These are phyloP conservation scores for Gymnoscopelus braueri DNA, from an alignment of 2,797 vertebrate species.

Conservation along the genomic window DNA sequence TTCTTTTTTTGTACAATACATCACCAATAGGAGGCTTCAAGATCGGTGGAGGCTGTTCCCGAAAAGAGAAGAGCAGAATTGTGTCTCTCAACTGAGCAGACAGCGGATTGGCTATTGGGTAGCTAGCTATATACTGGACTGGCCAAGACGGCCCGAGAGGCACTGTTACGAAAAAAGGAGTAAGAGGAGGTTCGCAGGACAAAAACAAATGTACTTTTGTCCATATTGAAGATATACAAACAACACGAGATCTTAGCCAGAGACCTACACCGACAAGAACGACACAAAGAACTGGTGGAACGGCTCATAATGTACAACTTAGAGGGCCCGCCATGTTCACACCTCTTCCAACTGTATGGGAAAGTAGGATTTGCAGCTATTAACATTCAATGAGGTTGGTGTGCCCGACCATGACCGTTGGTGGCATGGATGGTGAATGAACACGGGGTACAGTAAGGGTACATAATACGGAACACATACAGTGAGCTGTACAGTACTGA, in stretches of 20 bases:
- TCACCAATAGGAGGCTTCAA: not conserved
- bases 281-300: constrained; percentile 21
- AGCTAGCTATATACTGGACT: constrained; percentile 59
- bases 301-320: constrained; percentile 33
- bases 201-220: constrained; percentile 24
- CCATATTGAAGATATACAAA: constrained; percentile 24
- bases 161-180: constrained; percentile 56
- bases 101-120: constrained; percentile 50
- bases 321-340: constrained; percentile 26
- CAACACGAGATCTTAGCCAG: constrained; percentile 13
- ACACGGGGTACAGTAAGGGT: constrained; percentile 19
- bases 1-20: not conserved
- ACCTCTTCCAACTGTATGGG: constrained; percentile 14
- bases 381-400: constrained; percentile 15
- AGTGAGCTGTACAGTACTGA: constrained; percentile 56
- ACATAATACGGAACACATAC: constrained; percentile 23
- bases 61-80: constrained; percentile 31
- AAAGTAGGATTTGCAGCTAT: constrained; percentile 12
- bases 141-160: constrained; percentile 68
- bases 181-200: not conserved
- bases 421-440: constrained; percentile 9
- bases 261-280: constrained; percentile 3
- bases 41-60: constrained; percentile 1
- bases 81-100: constrained; percentile 34
- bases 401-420: constrained; percentile 3